A percentile compares a stretch with the other conserved stretches of the same genome.
Evolutionary conservation across 2,113 vertebrate species (phyloP).

Genomic region (Mormyrus iriodes): DNA sequence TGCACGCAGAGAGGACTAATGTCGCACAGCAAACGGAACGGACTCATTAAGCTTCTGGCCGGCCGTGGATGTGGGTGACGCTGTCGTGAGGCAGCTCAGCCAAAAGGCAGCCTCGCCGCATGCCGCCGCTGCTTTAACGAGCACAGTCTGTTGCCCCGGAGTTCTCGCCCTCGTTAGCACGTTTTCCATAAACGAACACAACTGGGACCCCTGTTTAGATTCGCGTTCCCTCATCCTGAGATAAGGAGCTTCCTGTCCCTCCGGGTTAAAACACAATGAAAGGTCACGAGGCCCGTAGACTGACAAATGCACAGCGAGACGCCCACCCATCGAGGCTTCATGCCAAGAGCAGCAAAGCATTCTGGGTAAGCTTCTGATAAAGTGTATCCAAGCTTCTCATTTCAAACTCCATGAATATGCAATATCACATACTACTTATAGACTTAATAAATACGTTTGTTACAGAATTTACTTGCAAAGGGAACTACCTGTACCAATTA

Average conservation of each 20-base stretch:
- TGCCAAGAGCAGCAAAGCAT: background rate
- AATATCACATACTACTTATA: background rate
- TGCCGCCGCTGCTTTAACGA: background rate
- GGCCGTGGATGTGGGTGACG: constrained; percentile 37
- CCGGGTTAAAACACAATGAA: background rate
- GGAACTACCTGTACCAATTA: background rate
- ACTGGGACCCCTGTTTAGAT: background rate
- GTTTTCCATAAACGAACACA: background rate
- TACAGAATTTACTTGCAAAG: background rate
- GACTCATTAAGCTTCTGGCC: constrained; percentile 45
- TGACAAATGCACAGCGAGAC: background rate
- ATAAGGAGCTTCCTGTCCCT: background rate
- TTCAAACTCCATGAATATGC: background rate
- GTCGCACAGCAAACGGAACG: constrained; percentile 26
- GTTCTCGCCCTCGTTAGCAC: background rate
- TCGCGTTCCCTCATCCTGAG: background rate
- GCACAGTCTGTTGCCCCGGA: background rate
- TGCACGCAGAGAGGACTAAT: background rate
- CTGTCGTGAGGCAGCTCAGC: background rate
- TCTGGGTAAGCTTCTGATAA: background rate
- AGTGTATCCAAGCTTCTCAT: background rate
- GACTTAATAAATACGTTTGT: background rate
- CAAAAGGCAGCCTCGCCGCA: background rate
- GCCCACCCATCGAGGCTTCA: background rate
- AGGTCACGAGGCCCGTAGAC: background rate